These are phyloP conservation scores for Drosophila formosana DNA, from an alignment of 2,888 invertebrate species.

Conservation along the genomic window DNA sequence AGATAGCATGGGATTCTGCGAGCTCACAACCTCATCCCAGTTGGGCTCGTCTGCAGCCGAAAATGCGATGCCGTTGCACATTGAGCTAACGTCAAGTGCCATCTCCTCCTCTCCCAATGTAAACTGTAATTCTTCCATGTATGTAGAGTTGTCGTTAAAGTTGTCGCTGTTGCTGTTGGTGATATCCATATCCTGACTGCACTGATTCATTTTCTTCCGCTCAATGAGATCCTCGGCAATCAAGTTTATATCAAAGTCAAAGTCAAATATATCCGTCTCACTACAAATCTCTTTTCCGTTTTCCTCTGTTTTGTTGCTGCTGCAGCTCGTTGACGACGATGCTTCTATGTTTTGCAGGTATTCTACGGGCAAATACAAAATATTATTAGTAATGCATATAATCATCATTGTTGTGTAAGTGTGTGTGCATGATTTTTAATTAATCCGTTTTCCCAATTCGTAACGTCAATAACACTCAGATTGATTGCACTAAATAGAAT, in stretches of 20 bases:
- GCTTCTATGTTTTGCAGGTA: slow-evolving; percentile 79
- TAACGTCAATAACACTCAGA: slow-evolving; percentile 19
- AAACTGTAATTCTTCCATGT: slow-evolving; percentile 8
- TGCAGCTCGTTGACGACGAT: slow-evolving; percentile 69
- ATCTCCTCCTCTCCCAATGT: slow-evolving; percentile 39
- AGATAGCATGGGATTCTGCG: slow-evolving; percentile 48
- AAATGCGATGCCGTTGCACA: slow-evolving; percentile 47
- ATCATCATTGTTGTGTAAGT: neutral
- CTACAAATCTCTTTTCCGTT: slow-evolving; percentile 68
- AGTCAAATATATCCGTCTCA: slow-evolving; percentile 74
- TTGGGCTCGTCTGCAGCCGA: slow-evolving; percentile 11
- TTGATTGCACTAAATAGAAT: neutral
- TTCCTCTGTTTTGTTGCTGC: slow-evolving; percentile 59
- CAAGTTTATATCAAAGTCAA: slow-evolving; percentile 83
- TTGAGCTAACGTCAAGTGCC: slow-evolving; percentile 44
- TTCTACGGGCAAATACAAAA: slow-evolving; percentile 66
- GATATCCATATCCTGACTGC: slow-evolving; percentile 52
- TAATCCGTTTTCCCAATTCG: slow-evolving; percentile 2
- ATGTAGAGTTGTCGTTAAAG: slow-evolving; percentile 41
- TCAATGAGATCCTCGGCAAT: slow-evolving; percentile 71
- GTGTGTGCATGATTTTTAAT: slow-evolving; percentile 9
- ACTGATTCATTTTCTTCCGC: slow-evolving; percentile 65
- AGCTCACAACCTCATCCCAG: slow-evolving; percentile 16
- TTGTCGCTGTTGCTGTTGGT: slow-evolving; percentile 54
- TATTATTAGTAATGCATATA: slow-evolving; percentile 43